Percentiles rank a stretch among this genome's conserved stretches.
Conservation (phyloP, 2,113 vertebrate species). For the Ifrita kowaldi region DNA sequence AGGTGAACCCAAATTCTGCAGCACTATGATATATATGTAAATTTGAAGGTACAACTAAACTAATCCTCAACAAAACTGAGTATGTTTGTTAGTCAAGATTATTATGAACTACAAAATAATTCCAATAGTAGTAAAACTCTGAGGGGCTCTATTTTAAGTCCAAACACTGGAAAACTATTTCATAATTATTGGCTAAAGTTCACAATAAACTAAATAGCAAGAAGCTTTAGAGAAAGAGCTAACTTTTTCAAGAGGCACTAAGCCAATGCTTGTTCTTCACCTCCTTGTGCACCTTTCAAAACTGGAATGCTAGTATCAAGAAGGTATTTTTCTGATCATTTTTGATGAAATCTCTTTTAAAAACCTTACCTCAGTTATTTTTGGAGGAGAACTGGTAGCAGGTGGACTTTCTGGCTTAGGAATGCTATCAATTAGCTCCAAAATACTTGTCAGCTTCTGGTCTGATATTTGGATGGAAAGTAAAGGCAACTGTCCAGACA, state of each 20-base stretch:
- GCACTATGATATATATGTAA: rapidly evolving
- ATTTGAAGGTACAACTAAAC: not conserved
- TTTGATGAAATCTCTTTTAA: not conserved
- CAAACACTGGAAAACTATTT: not conserved
- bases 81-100: not conserved
- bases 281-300: not conserved
- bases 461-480: slow-evolving; percentile 91
- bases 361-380: slow-evolving; percentile 75
- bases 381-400: slow-evolving; percentile 46
- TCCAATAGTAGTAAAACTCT: not conserved
- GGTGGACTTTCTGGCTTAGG: slow-evolving; percentile 81
- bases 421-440: slow-evolving; percentile 89
- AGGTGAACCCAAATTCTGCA: not conserved
- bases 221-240: not conserved
- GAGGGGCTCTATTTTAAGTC: not conserved
- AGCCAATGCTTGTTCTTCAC: not conserved
- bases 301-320: not conserved
- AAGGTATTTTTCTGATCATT: not conserved
- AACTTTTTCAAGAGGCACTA: not conserved
- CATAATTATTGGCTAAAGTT: not conserved
- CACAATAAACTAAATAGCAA: not conserved
- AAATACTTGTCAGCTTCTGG: slow-evolving; percentile 83
- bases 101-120: not conserved
- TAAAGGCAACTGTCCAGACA: slow-evolving; percentile 87
- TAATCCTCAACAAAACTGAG: not conserved